Evolutionary conservation across 2,797 vertebrate genomes (phyloP).

Genomic region (Spondyliosoma cantharus): DNA sequence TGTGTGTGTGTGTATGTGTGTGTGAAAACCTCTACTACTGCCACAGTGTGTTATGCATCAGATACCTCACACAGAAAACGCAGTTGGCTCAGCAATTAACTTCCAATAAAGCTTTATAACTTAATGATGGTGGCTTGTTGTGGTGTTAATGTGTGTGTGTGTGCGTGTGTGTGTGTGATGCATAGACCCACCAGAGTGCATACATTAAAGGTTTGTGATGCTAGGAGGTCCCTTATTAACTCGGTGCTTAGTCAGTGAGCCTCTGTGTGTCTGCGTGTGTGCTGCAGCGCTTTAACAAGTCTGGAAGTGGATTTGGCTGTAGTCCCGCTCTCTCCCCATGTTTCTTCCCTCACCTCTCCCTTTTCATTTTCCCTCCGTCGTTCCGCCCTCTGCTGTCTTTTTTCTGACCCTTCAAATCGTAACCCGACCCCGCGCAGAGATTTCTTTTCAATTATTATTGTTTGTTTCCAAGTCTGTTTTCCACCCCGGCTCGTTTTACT

Average conservation of each 20-base stretch:
- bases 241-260: slow-evolving; percentile 30
- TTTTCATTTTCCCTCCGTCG: slow-evolving; percentile 46
- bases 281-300: slow-evolving; percentile 69
- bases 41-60: slow-evolving; percentile 15
- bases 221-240: slow-evolving; percentile 67
- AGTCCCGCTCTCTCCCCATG: slow-evolving; percentile 50
- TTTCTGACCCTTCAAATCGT: slow-evolving; percentile 33
- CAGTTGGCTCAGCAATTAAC: slow-evolving; percentile 70
- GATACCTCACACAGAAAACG: slow-evolving; percentile 50
- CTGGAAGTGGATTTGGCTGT: slow-evolving; percentile 73
- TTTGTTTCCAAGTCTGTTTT: slow-evolving; percentile 19
- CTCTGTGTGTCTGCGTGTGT: slow-evolving; percentile 30
- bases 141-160: slow-evolving; percentile 28
- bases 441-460: not conserved
- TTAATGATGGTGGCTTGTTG: slow-evolving; percentile 55
- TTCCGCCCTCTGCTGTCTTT: slow-evolving; percentile 59
- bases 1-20: not conserved
- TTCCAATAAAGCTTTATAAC: slow-evolving; percentile 59
- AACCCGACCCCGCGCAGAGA: not conserved
- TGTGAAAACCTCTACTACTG: not conserved
- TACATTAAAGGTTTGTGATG: slow-evolving; percentile 52
- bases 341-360: slow-evolving; percentile 29
- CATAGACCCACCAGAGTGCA: slow-evolving; percentile 43
- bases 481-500: slow-evolving; percentile 23
- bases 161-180: slow-evolving; percentile 6